Evolutionary conservation across 2,113 vertebrate species (phyloP).

Genomic region (Oreotrochilus melanogaster): DNA sequence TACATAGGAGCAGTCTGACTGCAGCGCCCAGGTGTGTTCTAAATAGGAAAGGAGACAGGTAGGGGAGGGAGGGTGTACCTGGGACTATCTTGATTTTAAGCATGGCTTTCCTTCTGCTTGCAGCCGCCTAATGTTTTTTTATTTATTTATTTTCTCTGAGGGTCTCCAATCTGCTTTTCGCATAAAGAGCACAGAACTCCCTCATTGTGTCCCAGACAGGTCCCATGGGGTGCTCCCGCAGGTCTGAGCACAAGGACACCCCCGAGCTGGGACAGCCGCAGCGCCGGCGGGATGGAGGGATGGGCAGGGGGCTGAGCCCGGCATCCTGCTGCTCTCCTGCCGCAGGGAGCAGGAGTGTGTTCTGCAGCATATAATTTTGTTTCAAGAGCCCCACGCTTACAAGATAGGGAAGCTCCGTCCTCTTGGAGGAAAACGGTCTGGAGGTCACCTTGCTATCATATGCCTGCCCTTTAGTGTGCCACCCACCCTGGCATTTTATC

Average conservation of each 20-base stretch:
- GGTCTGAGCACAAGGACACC: fast-evolving
- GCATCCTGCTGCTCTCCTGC: background rate
- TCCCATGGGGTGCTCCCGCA: fast-evolving
- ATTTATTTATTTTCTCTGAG: too few species aligned
- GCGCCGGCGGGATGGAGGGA: fast-evolving
- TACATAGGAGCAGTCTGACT: fast-evolving
- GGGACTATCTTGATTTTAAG: background rate
- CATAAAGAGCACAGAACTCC: background rate
- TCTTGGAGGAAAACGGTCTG: background rate
- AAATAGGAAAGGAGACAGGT: background rate
- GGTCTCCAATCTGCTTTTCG: background rate
- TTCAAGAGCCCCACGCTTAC: background rate
- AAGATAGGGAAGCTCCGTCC: background rate
- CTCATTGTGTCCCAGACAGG: fast-evolving
- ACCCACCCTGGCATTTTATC: background rate
- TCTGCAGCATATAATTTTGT: background rate
- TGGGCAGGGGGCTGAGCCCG: fast-evolving
- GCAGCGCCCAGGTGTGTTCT: background rate
- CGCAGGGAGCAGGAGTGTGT: fast-evolving
- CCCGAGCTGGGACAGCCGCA: background rate
- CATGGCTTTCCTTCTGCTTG: background rate
- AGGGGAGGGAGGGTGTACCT: background rate
- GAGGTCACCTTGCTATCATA: background rate
- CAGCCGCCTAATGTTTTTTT: background rate
- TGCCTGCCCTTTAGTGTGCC: background rate